Evolutionary conservation across 92 coral and sea anemone species (phyloP).

Genomic region (Isaurus tuberculatus): DNA sequence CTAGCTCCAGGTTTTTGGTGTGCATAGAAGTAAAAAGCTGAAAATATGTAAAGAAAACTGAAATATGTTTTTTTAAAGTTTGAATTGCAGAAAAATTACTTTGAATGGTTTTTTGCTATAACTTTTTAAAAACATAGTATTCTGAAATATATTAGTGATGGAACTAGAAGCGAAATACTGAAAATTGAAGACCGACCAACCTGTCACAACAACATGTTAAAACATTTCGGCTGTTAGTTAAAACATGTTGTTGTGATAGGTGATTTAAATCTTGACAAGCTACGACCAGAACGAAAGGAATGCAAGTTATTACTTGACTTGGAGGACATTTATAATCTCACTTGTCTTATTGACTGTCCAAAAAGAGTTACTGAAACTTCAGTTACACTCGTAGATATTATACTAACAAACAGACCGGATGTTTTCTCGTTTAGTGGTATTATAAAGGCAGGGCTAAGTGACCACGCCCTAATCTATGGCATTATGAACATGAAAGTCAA

Average conservation of each 20-base stretch:
- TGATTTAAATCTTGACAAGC: conserved; percentile 40
- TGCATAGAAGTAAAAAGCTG: too few species aligned
- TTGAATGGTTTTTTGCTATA: too few species aligned
- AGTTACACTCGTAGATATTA: not conserved
- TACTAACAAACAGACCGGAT: conserved; percentile 4
- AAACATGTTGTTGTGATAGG: not conserved
- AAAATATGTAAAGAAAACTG: too few species aligned
- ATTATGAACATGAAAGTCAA: conserved; percentile 7
- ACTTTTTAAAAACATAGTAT: too few species aligned
- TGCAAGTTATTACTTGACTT: conserved; percentile 19
- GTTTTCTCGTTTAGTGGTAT: not conserved
- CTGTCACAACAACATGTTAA: too few species aligned
- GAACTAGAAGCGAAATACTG: too few species aligned
- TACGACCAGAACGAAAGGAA: conserved; percentile 27
- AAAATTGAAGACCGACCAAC: too few species aligned
- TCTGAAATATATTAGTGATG: too few species aligned
- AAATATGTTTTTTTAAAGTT: too few species aligned
- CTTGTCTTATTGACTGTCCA: not conserved
- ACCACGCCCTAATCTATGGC: conserved; percentile 1
- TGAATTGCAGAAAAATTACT: too few species aligned
- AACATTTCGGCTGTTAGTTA: too few species aligned
- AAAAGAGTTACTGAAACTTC: not conserved
- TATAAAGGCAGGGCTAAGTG: not conserved
- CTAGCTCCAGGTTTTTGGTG: too few species aligned
- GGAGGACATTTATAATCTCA: conserved; percentile 15